phyloP scores from a whole-genome alignment of 2,113 vertebrate species.

The Notechis scutatus region DNA sequence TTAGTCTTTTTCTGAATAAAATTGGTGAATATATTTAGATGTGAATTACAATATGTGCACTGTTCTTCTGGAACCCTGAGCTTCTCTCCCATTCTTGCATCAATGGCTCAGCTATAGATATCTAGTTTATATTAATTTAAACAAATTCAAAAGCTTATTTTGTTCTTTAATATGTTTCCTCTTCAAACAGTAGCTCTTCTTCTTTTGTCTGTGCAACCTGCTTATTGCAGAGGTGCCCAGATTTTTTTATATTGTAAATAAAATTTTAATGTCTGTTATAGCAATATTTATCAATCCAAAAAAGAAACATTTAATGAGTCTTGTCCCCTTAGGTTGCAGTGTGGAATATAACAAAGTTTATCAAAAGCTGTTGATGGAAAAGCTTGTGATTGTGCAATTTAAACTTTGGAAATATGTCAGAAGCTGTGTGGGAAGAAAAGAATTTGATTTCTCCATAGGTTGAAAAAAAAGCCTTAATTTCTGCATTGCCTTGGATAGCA shows the following conservation, averaged over 20 bases:
- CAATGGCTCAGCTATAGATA: background rate
- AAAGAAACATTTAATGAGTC: background rate
- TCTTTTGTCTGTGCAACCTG: background rate
- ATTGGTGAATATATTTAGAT: background rate
- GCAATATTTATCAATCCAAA: background rate
- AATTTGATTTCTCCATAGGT: background rate
- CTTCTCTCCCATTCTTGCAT: background rate
- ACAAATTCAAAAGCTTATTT: background rate
- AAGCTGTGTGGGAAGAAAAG: background rate
- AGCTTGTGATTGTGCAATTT: background rate
- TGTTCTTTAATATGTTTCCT: background rate
- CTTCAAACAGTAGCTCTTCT: background rate
- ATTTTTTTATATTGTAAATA: background rate
- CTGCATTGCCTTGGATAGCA: background rate
- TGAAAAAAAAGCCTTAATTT: background rate
- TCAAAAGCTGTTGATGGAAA: background rate
- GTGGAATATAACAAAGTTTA: background rate
- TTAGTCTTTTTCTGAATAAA: background rate
- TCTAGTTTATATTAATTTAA: background rate
- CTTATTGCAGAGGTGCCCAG: background rate
- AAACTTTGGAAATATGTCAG: background rate
- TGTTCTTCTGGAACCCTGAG: background rate
- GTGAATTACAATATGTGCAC: background rate
- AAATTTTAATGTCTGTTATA: background rate
- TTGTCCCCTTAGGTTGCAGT: background rate